A percentile compares a stretch with the other conserved stretches of the same genome.
phyloP scores from a whole-genome alignment of 1,140 invertebrate genomes.

The Drosophila ambigua region DNA sequence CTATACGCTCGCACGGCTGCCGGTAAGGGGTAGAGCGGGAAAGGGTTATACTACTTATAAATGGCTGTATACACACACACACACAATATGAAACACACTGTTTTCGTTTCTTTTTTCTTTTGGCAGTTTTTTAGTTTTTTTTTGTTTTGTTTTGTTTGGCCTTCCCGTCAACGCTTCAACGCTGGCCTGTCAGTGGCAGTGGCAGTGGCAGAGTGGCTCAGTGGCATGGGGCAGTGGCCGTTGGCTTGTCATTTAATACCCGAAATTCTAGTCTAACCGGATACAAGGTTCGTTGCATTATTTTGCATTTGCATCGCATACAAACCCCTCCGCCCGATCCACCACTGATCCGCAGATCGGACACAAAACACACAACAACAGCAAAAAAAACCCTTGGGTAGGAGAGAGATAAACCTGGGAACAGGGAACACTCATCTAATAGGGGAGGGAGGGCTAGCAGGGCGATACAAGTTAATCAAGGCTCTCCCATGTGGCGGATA shows the following conservation, averaged over 20 bases:
- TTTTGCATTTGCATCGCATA: conserved; percentile 67
- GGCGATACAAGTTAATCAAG: conserved; percentile 19
- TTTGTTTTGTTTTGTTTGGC: conserved; percentile 23
- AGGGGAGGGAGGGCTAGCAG: not conserved
- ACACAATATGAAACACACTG: conserved; percentile 22
- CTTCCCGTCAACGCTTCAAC: conserved; percentile 28
- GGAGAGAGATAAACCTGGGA: not conserved
- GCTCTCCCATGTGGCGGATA: conserved; percentile 25
- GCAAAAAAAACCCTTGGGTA: not conserved
- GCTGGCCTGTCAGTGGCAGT: conserved; percentile 11
- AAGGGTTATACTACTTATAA: conserved; percentile 1
- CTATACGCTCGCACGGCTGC: not conserved
- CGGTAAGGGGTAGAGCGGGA: too few species aligned
- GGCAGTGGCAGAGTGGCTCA: too few species aligned
- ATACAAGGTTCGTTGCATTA: conserved; percentile 83
- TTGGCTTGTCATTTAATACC: conserved; percentile 75
- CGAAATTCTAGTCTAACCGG: conserved; percentile 83
- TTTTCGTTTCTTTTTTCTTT: conserved; percentile 35
- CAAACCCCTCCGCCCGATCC: not conserved
- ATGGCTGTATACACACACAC: conserved; percentile 1
- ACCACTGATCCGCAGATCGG: too few species aligned
- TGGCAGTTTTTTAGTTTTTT: conserved; percentile 54
- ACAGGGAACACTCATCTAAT: not conserved
- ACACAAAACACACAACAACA: too few species aligned
- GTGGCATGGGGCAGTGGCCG: too few species aligned